Base-by-base conservation (phyloP, 1,140 invertebrate genomes). In the Saxidomus purpurata region DNA sequence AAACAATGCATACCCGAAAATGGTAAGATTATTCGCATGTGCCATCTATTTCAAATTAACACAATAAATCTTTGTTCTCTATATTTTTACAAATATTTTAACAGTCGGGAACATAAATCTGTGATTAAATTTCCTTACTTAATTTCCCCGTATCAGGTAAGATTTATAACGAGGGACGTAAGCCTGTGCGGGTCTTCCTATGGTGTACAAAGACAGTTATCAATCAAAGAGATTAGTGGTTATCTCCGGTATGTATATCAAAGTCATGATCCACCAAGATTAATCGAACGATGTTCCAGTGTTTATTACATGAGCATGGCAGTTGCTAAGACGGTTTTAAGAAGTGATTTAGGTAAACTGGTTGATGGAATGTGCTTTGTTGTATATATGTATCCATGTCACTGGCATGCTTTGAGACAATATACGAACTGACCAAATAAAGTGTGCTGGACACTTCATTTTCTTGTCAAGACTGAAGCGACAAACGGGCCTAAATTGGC, bases 251-350 rank as follows among this genome's bases (percentile, higher is more conserved):
- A 55, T 67, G 67, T 74, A 59, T 55, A 74, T 49, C 6, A 76
- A 25, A 52, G 67, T 19, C 43, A 63, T 85, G 83, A 74, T 85
- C 49, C 28, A 4, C 22, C 67, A 17, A 71, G 47, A 85, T 85
- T 85, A 85, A 85, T 85, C 63, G 76, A 74, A 85, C 47, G 47
- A 71, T 49, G 28, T 19, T 9, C 47, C 25, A 15, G 69, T 74
- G 63, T 88, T 88, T 88, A 88, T 88, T 80, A 81, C 86, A 52
- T 52, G 52, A 55, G 59, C 43, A 47, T 15, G 49, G 22, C n/a
- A 52, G 86, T 88, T 88, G 86, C 86, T 74, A 49, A 9, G 86
- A 38, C 11, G 15, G 4, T 52, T 43, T 71, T 49, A 34, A 87
- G 74, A 77, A 36, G 71, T 49, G 63, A 43, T 67, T 83, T 63